These are phyloP conservation scores for Centropus bengalensis DNA, from an alignment of 2,113 vertebrate genomes.

Conservation along the genomic window DNA sequence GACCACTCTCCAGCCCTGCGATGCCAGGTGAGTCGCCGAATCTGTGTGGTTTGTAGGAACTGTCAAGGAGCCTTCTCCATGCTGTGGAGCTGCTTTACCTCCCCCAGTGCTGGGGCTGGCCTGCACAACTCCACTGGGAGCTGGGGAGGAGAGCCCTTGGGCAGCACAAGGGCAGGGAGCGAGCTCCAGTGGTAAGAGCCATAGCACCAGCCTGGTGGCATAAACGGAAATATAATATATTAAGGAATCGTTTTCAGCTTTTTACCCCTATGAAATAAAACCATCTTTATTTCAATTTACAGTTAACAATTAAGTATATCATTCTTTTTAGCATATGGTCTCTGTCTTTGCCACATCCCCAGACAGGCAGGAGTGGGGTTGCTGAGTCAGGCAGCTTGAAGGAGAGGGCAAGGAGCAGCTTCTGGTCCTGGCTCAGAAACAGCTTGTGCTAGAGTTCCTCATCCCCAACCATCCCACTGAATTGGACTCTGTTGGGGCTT, in stretches of 20 bases:
- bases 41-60: background rate
- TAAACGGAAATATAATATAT: background rate
- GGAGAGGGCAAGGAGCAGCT: background rate
- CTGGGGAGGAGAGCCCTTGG: background rate
- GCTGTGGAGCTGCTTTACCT: background rate
- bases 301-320: accelerated
- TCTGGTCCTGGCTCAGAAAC: background rate
- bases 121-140: accelerated
- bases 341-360: background rate
- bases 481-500: background rate
- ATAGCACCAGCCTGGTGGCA: background rate
- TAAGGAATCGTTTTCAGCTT: background rate
- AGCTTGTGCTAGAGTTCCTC: background rate
- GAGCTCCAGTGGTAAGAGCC: background rate
- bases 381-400: accelerated
- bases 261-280: background rate
- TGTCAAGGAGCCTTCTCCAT: accelerated
- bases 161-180: background rate
- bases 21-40: accelerated
- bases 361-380: background rate
- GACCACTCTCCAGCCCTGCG: background rate
- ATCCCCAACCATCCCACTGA: background rate
- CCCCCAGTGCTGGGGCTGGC: background rate
- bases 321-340: background rate
- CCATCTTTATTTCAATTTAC: background rate